A percentile compares a stretch with the other conserved stretches of the same genome.
phyloP scores from a whole-genome alignment of 2,888 invertebrate species.

The Megalurothrips usitatus region DNA sequence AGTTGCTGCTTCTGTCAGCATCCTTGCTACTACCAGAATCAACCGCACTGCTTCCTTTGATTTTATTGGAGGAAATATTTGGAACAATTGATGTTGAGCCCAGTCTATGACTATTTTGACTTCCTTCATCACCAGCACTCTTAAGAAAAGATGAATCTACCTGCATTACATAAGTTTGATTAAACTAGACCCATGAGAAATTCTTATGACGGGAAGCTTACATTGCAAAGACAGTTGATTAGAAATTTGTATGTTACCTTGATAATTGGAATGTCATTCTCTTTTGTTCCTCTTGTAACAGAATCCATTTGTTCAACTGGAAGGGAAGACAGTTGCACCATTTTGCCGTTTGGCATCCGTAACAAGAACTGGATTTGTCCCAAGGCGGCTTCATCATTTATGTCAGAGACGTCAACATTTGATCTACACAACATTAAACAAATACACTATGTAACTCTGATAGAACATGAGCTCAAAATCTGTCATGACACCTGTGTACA shows the following conservation, averaged over 20 bases:
- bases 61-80: no score
- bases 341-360: slow-evolving; percentile 52
- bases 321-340: slow-evolving; percentile 49
- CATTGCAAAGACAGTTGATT: no score
- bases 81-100: background rate
- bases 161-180: background rate
- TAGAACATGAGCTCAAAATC: no score
- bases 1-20: no score
- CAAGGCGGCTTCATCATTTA: background rate
- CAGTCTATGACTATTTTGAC: background rate
- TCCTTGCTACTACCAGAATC: no score
- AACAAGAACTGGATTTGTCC: slow-evolving; percentile 50
- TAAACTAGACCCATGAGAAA: background rate
- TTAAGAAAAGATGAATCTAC: slow-evolving; percentile 8
- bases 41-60: no score
- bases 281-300: background rate
- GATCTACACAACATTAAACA: background rate
- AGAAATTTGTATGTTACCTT: background rate
- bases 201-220: no score
- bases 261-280: slow-evolving; percentile 15
- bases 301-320: slow-evolving; percentile 39
- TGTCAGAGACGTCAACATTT: background rate
- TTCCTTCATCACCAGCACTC: slow-evolving; percentile 27
- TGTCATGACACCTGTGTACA: background rate
- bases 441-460: no score